phyloP scores from a whole-genome alignment of 2,888 invertebrate genomes.

The Parapristionchus giblindavisi region DNA sequence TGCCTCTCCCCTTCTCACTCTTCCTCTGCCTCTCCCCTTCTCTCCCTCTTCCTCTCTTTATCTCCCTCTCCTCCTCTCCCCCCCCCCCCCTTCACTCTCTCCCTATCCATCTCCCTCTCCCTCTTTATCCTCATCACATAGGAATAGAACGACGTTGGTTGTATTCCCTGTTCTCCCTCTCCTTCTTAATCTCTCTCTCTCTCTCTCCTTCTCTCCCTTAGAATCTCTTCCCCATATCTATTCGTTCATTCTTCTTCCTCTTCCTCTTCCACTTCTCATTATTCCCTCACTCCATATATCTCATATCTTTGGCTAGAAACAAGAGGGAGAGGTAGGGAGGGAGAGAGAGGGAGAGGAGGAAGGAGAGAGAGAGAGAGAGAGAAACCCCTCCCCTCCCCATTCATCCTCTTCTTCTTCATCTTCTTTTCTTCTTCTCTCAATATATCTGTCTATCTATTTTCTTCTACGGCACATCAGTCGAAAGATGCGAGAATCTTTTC shows the following conservation, averaged over 20 bases:
- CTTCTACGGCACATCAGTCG: not conserved
- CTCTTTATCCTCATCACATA: no score
- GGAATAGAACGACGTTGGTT: no score
- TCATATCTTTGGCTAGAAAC: no score
- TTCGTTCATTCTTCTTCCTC: conserved; percentile 13
- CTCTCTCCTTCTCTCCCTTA: not conserved
- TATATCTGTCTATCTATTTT: no score
- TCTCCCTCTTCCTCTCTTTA: not conserved
- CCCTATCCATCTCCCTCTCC: not conserved
- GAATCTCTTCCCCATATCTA: conserved; percentile 21
- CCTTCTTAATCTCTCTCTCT: not conserved
- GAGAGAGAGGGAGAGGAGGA: conserved; percentile 18
- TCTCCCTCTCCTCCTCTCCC: not conserved
- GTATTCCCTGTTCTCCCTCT: not conserved
- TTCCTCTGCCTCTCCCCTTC: no score
- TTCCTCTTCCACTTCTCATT: no score
- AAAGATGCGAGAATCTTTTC: not conserved
- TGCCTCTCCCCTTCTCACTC: no score
- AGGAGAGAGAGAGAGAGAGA: conserved; percentile 26
- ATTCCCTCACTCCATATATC: no score
- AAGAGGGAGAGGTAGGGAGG: conserved; percentile 3
- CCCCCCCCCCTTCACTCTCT: not conserved
- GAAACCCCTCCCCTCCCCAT: conserved; percentile 6
- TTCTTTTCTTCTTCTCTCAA: not conserved
- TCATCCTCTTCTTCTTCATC: not conserved